Percentiles rank a stretch among this genome's conserved stretches.
These are phyloP conservation scores for Carapus acus DNA, from an alignment of 2,797 vertebrate genomes.

Conservation along the genomic window DNA sequence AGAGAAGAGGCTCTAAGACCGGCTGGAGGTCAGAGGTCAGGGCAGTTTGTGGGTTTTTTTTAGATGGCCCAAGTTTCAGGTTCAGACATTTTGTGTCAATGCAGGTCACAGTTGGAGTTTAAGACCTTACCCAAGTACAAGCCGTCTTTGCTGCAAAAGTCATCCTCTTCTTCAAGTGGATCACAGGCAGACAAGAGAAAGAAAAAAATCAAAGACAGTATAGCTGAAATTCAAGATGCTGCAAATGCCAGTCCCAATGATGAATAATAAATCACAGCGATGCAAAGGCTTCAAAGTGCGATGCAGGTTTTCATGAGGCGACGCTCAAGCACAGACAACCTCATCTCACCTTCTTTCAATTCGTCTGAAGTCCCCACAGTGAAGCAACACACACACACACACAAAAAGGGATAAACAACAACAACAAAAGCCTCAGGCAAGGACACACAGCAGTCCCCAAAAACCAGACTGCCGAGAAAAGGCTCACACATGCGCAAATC, in stretches of 20 bases:
- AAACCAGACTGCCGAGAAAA: no score
- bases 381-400: constrained; percentile 13
- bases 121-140: constrained; percentile 64
- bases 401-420: constrained; percentile 10
- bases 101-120: not conserved
- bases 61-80: no score
- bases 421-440: constrained; percentile 5
- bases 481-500: no score
- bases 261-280: not conserved
- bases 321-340: no score
- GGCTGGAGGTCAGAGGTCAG: not conserved
- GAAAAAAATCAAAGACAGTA: not conserved
- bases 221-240: not conserved
- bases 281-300: not conserved
- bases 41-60: no score
- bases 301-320: no score
- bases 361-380: constrained; percentile 77
- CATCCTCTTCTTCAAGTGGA: constrained; percentile 75
- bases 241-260: no score
- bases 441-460: not conserved
- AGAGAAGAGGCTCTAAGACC: not conserved
- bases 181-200: not conserved
- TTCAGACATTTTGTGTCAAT: not conserved
- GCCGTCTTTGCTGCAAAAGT: constrained; percentile 76
- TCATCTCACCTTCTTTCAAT: constrained; percentile 83